Base-by-base conservation (phyloP, 2,888 invertebrate species). In the Tanypteryx hageni region DNA sequence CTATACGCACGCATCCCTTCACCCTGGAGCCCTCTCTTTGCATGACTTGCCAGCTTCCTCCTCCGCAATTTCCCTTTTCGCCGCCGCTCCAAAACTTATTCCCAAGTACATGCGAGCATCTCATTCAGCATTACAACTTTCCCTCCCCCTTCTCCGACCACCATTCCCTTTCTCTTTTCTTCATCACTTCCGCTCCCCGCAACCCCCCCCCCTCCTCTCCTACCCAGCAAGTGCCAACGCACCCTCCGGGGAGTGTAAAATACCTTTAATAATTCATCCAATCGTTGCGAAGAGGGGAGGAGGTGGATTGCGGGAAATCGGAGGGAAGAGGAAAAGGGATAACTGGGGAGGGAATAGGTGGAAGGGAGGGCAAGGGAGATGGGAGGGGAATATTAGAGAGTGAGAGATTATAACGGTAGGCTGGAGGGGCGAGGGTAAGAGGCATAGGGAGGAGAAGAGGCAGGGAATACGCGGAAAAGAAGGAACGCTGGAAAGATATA, bases 191-290 rank as follows among this genome's bases (percentile, higher is more conserved):
- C 13, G 14, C 44, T 76, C n/a, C 31, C 31, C 8, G 31, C 31
- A 31, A 13, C 44, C 27, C 76, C 76, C 14, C 10, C 76, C 10
- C 16, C 31, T 31, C 76, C 14, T 18, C 76, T n/a, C 16, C 31
- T 31, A 16, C 61, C 27, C 44, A 89, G 64, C 89, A 89, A 89
- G 44, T 68, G 89, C 89, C 64, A 89, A 89, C 64, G 44, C 89
- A 89, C 68, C 89, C 89, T 64, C 44, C n/a, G 44, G 89, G 64
- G 89, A 89, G 89, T 44, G 68, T 68, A 68, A 64, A 68, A 18
- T 59, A 64, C 44, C 68, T 89, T 89, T 89, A 89, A 89, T 68
- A 89, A 89, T 89, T 89, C 89, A 89, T 89, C 44, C 18, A 8
- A 64, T 16, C 18, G 56, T 18, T 64, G 89, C 27, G 64, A 89